These are phyloP conservation scores for Chlamydotis undulata DNA, from an alignment of 2,113 vertebrate genomes.

Conservation along the genomic window DNA sequence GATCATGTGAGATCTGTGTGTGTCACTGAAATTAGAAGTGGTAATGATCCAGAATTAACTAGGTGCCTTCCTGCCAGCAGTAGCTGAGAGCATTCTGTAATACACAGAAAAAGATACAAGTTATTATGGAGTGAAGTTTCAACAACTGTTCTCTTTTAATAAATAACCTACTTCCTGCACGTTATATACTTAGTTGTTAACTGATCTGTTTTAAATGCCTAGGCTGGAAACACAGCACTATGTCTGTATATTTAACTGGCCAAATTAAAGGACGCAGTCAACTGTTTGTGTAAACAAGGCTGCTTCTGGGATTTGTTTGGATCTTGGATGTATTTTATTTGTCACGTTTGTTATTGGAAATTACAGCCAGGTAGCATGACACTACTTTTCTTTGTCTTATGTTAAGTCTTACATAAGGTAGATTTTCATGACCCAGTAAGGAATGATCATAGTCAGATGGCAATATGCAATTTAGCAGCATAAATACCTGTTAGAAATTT, in stretches of 20 bases:
- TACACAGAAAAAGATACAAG: background rate
- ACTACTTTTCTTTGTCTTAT: background rate
- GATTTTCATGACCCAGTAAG: background rate
- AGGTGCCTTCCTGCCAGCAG: background rate
- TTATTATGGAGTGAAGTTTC: background rate
- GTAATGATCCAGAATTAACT: background rate
- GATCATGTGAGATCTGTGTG: background rate
- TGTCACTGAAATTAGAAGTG: background rate
- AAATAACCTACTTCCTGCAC: background rate
- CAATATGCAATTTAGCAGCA: background rate
- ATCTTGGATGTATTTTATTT: background rate
- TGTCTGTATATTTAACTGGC: background rate
- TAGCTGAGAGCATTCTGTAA: background rate
- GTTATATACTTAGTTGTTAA: background rate
- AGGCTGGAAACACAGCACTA: background rate
- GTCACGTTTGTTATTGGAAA: background rate
- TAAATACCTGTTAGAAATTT: background rate
- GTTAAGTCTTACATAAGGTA: background rate
- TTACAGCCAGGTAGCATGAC: background rate
- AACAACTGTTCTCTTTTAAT: background rate
- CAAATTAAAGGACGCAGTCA: background rate
- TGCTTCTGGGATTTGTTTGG: background rate
- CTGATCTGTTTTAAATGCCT: background rate
- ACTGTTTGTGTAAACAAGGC: background rate
- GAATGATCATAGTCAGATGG: background rate